Base-by-base conservation (phyloP, 2,888 invertebrate genomes). In the Oxyteleia sp. region DNA sequence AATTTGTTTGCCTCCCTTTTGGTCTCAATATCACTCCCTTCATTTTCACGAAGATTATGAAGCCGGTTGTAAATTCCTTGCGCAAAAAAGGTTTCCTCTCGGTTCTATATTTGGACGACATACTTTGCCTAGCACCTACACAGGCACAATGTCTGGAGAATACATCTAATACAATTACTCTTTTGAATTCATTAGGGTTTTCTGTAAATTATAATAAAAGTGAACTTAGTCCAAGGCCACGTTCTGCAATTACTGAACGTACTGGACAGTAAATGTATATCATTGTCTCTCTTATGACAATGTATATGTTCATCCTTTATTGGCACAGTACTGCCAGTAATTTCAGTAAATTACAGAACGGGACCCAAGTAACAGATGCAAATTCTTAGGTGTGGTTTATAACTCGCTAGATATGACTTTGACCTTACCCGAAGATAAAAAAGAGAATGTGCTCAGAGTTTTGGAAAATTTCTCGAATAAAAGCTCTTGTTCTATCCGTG, bases 331-430 rank as follows among this genome's bases (percentile, higher is more conserved):
- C n/a, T n/a, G n/a, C n/a, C n/a, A n/a, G n/a, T n/a, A n/a, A n/a
- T n/a, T n/a, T n/a, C n/a, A n/a, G n/a, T n/a, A n/a, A n/a, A n/a
- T n/a, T n/a, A n/a, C n/a, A n/a, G n/a, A n/a, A n/a, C n/a, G n/a
- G n/a, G n/a, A n/a, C n/a, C n/a, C n/a, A n/a, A n/a, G n/a, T n/a
- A 10, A 10, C 13, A 32, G 71, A 64, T 8, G 20, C 8, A 68
- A 78, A 47, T 78, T 51, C n/a, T 15, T 74, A 13, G 83, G 74
- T 0, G 23, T 83, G n/a, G 63, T 79, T 5, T 71, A 59, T n/a
- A 29, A 83, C 20, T 61, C 68, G 5, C 1, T 20, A 3, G 51
- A 43, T 15, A 32, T 76, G 23, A 23, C 16, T 5, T 11, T 71
- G 15, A 41, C 63, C 15, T 43, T 82, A 2, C 61, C 82, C 4